Evolutionary conservation across 2,888 invertebrate species (phyloP).

Genomic region (Coelinius sp.): DNA sequence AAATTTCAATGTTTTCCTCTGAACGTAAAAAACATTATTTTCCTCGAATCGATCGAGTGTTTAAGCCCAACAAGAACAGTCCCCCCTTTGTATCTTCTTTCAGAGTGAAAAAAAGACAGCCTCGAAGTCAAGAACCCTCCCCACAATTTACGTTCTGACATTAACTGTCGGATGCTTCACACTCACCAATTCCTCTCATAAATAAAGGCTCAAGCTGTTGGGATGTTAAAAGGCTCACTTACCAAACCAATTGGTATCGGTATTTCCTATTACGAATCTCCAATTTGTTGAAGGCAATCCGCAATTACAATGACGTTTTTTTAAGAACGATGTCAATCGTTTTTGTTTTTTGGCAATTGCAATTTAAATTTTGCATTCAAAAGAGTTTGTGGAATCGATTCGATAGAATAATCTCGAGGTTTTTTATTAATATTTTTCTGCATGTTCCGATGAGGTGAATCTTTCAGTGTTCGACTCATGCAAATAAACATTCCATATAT

Average conservation of each 20-base stretch:
- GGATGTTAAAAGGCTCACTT: constrained; percentile 19
- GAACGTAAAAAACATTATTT: not conserved
- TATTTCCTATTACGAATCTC: not conserved
- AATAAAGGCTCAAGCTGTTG: constrained; percentile 12
- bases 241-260: constrained; percentile 14
- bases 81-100: not conserved
- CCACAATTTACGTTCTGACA: constrained; percentile 11
- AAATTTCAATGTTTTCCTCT: not conserved
- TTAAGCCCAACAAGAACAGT: not conserved
- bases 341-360: too few relatives aligned
- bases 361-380: too few relatives aligned
- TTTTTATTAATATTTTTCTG: too few relatives aligned
- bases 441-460: too few relatives aligned
- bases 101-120: not conserved
- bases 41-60: not conserved
- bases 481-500: too few relatives aligned
- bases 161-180: constrained; percentile 25
- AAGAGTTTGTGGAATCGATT: too few relatives aligned
- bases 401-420: too few relatives aligned
- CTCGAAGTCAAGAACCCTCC: constrained; percentile 22
- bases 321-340: too few relatives aligned
- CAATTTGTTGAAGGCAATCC: not conserved
- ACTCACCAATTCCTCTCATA: constrained; percentile 19
- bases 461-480: too few relatives aligned
- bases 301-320: not conserved